phyloP scores from a whole-genome alignment of 2,113 vertebrate genomes.

The Craseonycteris thonglongyai region DNA sequence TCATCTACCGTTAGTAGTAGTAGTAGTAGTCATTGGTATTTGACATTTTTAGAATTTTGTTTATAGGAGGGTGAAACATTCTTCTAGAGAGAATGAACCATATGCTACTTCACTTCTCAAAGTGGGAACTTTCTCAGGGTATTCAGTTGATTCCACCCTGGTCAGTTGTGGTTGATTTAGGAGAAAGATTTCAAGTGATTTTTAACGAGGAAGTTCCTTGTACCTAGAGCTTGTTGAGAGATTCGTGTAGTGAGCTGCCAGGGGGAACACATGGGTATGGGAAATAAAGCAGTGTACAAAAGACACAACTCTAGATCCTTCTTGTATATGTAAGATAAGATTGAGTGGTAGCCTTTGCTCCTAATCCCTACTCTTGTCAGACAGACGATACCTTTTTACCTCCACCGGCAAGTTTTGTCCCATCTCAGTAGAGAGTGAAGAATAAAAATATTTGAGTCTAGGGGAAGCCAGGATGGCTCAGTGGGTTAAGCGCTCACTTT shows the following conservation, averaged over 20 bases:
- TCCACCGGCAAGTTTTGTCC: neutral
- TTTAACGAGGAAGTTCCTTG: constrained; percentile 15
- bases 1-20: neutral
- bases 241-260: neutral
- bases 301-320: neutral
- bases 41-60: neutral
- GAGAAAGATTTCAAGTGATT: neutral
- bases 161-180: neutral
- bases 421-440: neutral
- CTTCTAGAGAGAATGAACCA: neutral
- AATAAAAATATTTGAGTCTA: neutral
- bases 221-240: neutral
- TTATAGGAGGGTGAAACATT: neutral
- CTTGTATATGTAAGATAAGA: neutral
- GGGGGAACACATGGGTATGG: neutral
- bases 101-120: neutral
- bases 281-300: neutral
- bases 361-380: neutral
- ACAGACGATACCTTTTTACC: neutral
- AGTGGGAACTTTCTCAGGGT: neutral
- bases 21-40: neutral
- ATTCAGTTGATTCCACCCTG: neutral
- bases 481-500: no score
- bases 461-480: no score
- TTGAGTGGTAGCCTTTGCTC: neutral